These are phyloP conservation scores for Lynx canadensis DNA, from an alignment of 2,113 vertebrate genomes.

Conservation along the genomic window DNA sequence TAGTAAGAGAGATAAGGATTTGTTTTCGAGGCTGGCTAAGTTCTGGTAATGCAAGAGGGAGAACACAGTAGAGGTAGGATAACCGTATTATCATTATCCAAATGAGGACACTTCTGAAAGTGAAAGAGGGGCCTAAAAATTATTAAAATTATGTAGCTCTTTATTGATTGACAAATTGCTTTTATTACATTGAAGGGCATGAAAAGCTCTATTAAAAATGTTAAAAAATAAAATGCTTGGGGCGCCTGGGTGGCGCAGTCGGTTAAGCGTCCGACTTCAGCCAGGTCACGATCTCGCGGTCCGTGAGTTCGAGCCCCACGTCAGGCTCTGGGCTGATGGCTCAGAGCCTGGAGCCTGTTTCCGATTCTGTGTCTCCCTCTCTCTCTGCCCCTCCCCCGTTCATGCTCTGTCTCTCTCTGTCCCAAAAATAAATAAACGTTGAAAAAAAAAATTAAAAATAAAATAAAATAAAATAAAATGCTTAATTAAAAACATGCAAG, in stretches of 20 bases:
- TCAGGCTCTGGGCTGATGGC: too few species aligned
- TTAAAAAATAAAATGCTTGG: constrained; percentile 4
- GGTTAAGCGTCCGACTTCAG: too few species aligned
- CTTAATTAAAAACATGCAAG: neutral
- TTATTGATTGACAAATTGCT: neutral
- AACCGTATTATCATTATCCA: neutral
- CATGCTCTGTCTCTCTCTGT: too few species aligned
- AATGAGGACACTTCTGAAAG: neutral
- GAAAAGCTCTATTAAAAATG: neutral
- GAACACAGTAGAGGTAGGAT: neutral
- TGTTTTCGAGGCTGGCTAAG: neutral
- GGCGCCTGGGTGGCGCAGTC: too few species aligned
- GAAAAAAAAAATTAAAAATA: too few species aligned
- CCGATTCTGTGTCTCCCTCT: too few species aligned
- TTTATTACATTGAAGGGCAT: neutral
- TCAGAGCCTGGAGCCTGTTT: too few species aligned
- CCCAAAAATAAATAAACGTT: too few species aligned
- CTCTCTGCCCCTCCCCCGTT: too few species aligned
- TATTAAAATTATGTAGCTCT: neutral
- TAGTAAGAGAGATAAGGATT: neutral
- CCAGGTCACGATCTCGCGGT: too few species aligned
- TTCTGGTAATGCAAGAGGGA: neutral
- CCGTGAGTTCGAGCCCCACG: too few species aligned
- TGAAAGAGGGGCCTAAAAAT: neutral
- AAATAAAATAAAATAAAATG: constrained; percentile 13